A percentile compares a stretch with the other conserved stretches of the same genome.
Evolutionary conservation across 2,888 invertebrate genomes (phyloP).

Genomic region (Sphecodes monilicornis): DNA sequence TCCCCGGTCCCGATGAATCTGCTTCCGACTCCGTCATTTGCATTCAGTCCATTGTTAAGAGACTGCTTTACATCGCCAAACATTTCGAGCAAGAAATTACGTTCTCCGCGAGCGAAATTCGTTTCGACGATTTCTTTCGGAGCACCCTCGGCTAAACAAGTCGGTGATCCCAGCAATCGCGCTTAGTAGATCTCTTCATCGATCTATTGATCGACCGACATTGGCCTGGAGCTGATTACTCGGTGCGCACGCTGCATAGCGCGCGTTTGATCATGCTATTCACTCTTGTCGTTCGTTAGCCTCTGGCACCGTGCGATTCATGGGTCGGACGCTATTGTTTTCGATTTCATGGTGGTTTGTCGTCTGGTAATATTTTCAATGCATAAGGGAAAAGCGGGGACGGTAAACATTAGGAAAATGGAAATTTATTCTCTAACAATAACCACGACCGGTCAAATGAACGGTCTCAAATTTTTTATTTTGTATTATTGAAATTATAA

Average conservation of each 20-base stretch:
- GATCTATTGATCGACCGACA: background rate
- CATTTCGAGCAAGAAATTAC: constrained; percentile 6
- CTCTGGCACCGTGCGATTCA: background rate
- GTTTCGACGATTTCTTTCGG: background rate
- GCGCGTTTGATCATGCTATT: background rate
- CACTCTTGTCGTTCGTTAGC: background rate
- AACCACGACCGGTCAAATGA: too few species aligned
- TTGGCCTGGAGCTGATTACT: background rate
- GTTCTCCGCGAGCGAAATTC: background rate
- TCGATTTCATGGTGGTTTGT: background rate
- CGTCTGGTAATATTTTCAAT: background rate
- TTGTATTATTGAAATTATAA: too few species aligned
- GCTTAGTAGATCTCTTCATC: background rate
- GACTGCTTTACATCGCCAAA: background rate
- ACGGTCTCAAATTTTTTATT: too few species aligned
- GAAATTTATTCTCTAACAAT: too few species aligned
- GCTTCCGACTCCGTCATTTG: background rate
- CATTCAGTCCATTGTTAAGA: constrained; percentile 7
- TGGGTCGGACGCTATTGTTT: background rate
- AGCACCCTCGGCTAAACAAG: background rate
- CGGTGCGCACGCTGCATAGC: too few species aligned
- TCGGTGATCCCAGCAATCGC: background rate
- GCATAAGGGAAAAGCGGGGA: background rate
- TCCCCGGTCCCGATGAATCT: constrained; percentile 10
- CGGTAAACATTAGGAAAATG: background rate